Percentiles rank a stretch among this genome's conserved stretches.
Evolutionary conservation across 30 jellyfish, hydroid and myxozoan species (phyloP).

Genomic region (Mastigias papua): DNA sequence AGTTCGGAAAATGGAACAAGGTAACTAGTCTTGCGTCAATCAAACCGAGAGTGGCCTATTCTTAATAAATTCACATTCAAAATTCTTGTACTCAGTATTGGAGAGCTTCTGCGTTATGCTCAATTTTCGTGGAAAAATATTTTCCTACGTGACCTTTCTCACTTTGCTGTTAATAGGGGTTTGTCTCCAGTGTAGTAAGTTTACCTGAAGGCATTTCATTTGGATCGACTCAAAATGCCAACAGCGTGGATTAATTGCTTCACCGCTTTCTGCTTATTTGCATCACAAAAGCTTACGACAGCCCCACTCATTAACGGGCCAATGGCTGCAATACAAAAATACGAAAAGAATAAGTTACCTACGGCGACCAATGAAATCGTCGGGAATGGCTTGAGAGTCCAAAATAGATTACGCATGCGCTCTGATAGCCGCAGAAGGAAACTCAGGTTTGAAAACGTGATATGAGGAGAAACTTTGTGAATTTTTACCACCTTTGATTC

Average conservation of each 20-base stretch:
- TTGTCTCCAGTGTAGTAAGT: neutral
- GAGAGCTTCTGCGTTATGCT: no score
- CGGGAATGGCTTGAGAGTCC: slow-evolving; percentile 48
- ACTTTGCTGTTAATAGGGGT: neutral
- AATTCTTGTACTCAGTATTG: no score
- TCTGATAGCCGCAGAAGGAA: slow-evolving; percentile 20
- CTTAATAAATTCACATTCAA: no score
- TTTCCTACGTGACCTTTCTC: no score
- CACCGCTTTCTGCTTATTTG: slow-evolving; percentile 36
- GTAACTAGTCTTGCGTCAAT: no score
- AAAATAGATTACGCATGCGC: slow-evolving; percentile 85
- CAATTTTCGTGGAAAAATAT: no score
- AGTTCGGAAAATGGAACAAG: no score
- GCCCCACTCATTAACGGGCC: slow-evolving; percentile 55
- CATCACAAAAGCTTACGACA: slow-evolving; percentile 52
- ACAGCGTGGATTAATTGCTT: slow-evolving; percentile 30
- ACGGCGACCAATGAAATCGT: slow-evolving; percentile 76
- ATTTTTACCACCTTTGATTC: slow-evolving; percentile 9
- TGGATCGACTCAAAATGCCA: neutral
- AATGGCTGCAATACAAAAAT: slow-evolving; percentile 26
- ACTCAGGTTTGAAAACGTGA: slow-evolving; percentile 4
- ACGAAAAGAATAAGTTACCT: slow-evolving; percentile 61
- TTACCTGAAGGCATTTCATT: neutral
- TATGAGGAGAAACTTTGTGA: neutral
- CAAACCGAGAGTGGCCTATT: no score